phyloP scores from a whole-genome alignment of 2,113 vertebrate species.

The Rhombomys opimus region DNA sequence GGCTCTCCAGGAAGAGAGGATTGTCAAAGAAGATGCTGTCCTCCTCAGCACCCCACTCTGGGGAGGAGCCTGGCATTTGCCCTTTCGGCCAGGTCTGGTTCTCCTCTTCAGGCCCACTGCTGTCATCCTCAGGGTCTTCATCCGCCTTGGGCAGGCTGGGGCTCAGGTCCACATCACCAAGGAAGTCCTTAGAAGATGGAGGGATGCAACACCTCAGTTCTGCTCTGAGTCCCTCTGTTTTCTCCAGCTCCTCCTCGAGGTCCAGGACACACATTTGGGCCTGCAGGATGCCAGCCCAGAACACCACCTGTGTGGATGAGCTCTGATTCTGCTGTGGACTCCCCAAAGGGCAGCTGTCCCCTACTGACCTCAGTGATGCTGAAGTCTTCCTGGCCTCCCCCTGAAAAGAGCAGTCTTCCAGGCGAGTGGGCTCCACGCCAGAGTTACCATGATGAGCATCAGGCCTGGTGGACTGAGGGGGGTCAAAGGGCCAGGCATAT shows the following conservation, averaged over 20 bases:
- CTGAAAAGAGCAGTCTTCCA: neutral
- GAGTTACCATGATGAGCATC: neutral
- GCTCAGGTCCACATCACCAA: accelerated
- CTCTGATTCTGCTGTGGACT: constrained; percentile 10
- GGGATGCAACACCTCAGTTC: constrained; percentile 65
- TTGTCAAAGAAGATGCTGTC: constrained; percentile 80
- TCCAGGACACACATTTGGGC: constrained; percentile 83
- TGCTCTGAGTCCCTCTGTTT: constrained; percentile 65
- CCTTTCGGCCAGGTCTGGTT: neutral
- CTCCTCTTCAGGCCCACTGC: neutral
- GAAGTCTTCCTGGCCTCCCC: neutral
- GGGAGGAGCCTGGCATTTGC: neutral
- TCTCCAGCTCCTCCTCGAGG: constrained; percentile 82
- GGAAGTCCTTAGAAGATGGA: accelerated
- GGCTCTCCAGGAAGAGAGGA: constrained; percentile 81
- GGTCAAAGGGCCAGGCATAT: neutral
- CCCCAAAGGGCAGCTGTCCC: neutral
- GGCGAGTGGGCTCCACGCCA: neutral
- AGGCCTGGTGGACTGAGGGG: neutral
- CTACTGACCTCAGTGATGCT: accelerated
- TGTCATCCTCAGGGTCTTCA: neutral
- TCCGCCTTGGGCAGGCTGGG: neutral
- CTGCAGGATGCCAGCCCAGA: constrained; percentile 83
- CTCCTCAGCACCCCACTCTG: constrained; percentile 70
- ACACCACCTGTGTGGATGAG: constrained; percentile 70